phyloP scores from a whole-genome alignment of 2,113 vertebrate species.

The Channa maculata region DNA sequence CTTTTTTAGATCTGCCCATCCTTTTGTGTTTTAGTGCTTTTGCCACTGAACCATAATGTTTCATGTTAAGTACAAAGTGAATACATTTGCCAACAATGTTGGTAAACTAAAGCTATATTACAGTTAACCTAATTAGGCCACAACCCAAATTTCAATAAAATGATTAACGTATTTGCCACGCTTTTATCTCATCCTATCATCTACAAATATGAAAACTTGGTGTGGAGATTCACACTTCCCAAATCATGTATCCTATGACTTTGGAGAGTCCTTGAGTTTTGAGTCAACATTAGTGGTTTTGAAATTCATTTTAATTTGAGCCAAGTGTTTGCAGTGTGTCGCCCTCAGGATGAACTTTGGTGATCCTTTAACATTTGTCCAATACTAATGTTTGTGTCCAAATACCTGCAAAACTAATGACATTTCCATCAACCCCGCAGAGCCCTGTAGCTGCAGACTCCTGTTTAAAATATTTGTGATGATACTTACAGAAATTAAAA shows the following conservation, averaged over 20 bases:
- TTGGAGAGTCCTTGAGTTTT: neutral
- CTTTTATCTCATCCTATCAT: too few species aligned
- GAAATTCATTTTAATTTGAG: too few species aligned
- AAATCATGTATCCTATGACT: neutral
- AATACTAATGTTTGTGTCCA: neutral
- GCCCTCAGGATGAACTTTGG: too few species aligned
- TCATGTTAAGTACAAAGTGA: neutral
- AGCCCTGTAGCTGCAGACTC: neutral
- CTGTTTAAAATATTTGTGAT: too few species aligned
- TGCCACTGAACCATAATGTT: neutral
- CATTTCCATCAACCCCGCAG: neutral
- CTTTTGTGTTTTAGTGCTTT: neutral
- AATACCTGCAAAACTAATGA: neutral
- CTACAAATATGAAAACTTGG: neutral
- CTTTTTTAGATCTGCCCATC: conserved; percentile 12
- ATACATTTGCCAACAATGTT: neutral
- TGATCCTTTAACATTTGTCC: neutral
- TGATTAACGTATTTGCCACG: neutral
- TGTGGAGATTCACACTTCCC: neutral
- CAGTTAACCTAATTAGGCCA: neutral
- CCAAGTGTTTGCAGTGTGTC: too few species aligned
- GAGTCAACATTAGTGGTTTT: neutral
- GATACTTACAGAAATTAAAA: neutral
- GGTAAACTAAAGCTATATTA: neutral
- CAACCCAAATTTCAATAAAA: neutral